Conservation (phyloP, 1,140 invertebrate species). For the Rhyzopertha dominica region DNA sequence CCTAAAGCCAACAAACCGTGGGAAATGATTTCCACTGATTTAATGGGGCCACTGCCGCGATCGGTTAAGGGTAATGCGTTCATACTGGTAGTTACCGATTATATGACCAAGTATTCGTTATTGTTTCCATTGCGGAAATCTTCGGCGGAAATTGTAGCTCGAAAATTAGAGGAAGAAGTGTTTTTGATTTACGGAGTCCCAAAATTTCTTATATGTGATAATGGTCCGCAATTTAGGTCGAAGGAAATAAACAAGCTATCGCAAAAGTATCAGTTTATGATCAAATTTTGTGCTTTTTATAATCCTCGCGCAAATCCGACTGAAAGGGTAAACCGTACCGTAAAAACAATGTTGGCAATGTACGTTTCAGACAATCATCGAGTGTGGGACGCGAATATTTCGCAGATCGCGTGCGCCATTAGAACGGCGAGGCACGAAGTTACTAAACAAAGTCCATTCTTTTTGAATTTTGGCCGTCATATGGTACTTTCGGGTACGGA, state of each 20-base stretch:
- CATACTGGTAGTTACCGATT: conserved; percentile 13
- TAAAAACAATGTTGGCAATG: conserved; percentile 25
- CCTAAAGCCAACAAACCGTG: conserved; percentile 6
- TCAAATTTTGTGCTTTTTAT: conserved; percentile 2
- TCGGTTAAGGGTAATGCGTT: conserved; percentile 7
- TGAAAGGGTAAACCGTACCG: conserved; percentile 21
- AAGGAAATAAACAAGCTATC: background rate
- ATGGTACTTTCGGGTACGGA: no score
- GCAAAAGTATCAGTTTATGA: background rate
- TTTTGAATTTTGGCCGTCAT: conserved; percentile 8
- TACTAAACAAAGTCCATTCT: conserved; percentile 26
- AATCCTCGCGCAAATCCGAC: conserved; percentile 1
- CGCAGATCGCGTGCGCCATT: conserved; percentile 21
- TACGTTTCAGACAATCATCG: conserved; percentile 30
- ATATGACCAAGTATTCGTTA: conserved; percentile 13
- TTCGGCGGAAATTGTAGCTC: background rate
- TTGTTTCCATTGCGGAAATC: conserved; percentile 4
- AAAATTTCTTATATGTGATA: conserved; percentile 10
- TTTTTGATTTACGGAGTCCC: conserved; percentile 21
- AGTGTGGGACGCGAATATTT: conserved; percentile 28
- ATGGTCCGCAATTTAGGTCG: conserved; percentile 7
- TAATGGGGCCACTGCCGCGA: conserved; percentile 12
- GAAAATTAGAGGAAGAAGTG: conserved; percentile 8
- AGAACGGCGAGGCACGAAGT: conserved; percentile 28
- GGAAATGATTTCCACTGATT: conserved; percentile 11